Conservation (phyloP, 2,888 invertebrate species). For the Leucoma salicis region DNA sequence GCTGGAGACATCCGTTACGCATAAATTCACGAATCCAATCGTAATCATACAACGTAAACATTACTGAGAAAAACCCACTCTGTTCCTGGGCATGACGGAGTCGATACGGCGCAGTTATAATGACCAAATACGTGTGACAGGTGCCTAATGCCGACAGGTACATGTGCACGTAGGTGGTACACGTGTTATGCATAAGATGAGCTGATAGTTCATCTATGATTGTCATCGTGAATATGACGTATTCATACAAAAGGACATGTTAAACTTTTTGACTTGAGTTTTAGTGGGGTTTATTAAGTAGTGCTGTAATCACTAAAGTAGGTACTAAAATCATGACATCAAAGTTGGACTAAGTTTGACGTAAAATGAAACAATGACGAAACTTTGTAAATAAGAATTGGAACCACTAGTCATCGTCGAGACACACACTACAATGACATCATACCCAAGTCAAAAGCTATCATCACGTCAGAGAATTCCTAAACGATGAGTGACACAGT, state of each 20-base stretch:
- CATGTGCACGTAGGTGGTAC: slow-evolving; percentile 48
- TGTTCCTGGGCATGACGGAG: slow-evolving; percentile 36
- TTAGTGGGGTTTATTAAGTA: no score
- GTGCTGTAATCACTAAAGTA: no score
- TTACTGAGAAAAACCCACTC: slow-evolving; percentile 55
- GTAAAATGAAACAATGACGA: slow-evolving; percentile 30
- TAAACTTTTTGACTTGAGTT: slow-evolving; percentile 50
- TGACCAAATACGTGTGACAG: slow-evolving; percentile 34
- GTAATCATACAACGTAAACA: slow-evolving; percentile 39
- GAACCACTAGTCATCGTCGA: slow-evolving; percentile 22
- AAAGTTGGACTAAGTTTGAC: slow-evolving; percentile 18
- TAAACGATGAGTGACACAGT: slow-evolving; percentile 50
- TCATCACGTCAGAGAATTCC: slow-evolving; percentile 55
- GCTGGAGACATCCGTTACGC: background rate
- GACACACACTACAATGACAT: slow-evolving; percentile 55
- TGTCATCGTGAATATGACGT: slow-evolving; percentile 62
- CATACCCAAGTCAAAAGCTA: slow-evolving; percentile 46
- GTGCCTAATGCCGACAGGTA: slow-evolving; percentile 32
- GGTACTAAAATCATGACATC: slow-evolving; percentile 13
- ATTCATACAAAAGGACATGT: slow-evolving; percentile 45
- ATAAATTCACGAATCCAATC: slow-evolving; percentile 12
- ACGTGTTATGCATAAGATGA: slow-evolving; percentile 60
- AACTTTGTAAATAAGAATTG: slow-evolving; percentile 21
- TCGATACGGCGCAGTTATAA: slow-evolving; percentile 14
- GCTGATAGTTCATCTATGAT: slow-evolving; percentile 48